Conservation (phyloP, 2,888 invertebrate genomes). For the Doris montereyensis region DNA sequence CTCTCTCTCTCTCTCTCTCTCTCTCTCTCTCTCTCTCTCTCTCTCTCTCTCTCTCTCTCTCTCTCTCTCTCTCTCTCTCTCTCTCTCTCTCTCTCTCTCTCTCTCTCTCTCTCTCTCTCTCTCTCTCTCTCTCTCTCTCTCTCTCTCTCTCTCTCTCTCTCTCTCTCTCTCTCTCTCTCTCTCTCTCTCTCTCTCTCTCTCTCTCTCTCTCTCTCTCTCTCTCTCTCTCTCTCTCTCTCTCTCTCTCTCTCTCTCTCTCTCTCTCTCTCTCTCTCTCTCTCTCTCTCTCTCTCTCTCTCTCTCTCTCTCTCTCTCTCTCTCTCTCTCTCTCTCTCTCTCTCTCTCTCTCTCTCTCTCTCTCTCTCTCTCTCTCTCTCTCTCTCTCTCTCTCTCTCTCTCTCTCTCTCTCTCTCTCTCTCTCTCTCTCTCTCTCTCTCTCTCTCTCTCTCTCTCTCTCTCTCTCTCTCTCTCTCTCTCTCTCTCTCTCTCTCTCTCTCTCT, state of each 20-base stretch:
- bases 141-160: constrained; percentile 1
- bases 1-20: neutral
- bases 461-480: constrained; percentile 3
- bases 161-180: neutral
- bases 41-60: constrained; percentile 8
- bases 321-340: neutral
- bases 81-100: constrained; percentile 13
- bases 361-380: neutral
- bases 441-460: constrained; percentile 15
- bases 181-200: neutral
- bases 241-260: neutral
- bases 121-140: constrained; percentile 11
- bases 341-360: neutral
- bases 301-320: neutral
- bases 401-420: constrained; percentile 10
- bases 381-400: constrained; percentile 13
- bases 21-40: constrained; percentile 10
- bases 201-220: neutral
- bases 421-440: constrained; percentile 10
- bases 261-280: neutral
- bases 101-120: constrained; percentile 18
- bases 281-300: neutral
- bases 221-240: constrained; percentile 7
- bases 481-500: neutral
- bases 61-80: neutral